A percentile compares a stretch with the other conserved stretches of the same genome.
Evolutionary conservation across 2,797 vertebrate genomes (phyloP).

Genomic region (Phaenicophaeus curvirostris): DNA sequence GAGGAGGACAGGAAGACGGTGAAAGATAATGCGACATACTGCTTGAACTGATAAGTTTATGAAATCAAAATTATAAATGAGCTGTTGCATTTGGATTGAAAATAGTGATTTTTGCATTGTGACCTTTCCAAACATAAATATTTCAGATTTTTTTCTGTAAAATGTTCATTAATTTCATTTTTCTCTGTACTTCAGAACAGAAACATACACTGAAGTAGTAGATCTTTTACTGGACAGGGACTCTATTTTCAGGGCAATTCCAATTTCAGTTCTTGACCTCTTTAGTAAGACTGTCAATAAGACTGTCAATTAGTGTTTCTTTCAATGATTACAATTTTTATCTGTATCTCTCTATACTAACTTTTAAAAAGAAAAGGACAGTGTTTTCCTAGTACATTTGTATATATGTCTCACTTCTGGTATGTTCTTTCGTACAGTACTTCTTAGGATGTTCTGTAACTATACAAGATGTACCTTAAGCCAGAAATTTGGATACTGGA

Average conservation of each 20-base stretch:
- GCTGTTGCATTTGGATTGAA: not conserved
- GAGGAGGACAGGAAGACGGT: not conserved
- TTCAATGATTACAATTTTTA: not conserved
- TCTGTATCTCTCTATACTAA: not conserved
- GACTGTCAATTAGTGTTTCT: not conserved
- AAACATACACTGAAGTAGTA: not conserved
- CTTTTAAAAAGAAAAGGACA: not conserved
- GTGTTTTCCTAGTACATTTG: not conserved
- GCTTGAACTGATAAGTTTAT: not conserved
- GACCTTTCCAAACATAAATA: not conserved
- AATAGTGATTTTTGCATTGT: not conserved
- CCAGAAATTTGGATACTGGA: not conserved
- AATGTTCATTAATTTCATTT: not conserved
- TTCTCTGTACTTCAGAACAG: not conserved
- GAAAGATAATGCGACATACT: not conserved
- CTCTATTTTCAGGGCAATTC: not conserved
- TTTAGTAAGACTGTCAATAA: not conserved
- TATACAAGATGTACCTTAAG: not conserved
- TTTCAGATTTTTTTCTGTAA: not conserved
- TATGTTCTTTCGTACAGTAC: not conserved
- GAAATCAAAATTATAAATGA: not conserved
- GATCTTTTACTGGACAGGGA: not conserved
- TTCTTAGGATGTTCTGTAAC: not conserved
- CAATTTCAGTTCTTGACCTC: not conserved
- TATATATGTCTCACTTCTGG: not conserved